These are phyloP conservation scores for Ranitomeya variabilis DNA, from an alignment of 2,113 vertebrate genomes.

Conservation along the genomic window DNA sequence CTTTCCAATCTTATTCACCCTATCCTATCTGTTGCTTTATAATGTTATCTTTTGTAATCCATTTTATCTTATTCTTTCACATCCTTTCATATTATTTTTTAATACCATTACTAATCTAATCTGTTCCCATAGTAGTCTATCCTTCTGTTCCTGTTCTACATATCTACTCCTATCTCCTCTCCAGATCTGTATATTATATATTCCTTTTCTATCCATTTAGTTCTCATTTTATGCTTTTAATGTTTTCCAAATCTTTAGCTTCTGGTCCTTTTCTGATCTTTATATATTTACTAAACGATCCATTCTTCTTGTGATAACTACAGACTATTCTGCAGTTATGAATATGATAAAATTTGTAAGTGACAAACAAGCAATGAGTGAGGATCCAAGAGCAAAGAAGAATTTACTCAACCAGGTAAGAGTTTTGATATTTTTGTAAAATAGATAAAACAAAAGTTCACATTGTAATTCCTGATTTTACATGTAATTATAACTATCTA, in stretches of 20 bases:
- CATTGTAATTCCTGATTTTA: neutral
- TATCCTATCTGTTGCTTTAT: neutral
- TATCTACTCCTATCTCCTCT: neutral
- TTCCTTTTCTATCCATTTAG: neutral
- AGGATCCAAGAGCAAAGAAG: conserved; percentile 33
- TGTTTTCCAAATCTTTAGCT: neutral
- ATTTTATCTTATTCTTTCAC: neutral
- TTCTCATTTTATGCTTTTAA: neutral
- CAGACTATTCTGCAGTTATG: conserved; percentile 32
- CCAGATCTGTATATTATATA: neutral
- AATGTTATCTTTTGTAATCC: neutral
- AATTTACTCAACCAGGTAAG: conserved; percentile 52
- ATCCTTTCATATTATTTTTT: neutral
- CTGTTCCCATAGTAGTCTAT: neutral
- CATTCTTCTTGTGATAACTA: neutral
- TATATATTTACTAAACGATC: neutral
- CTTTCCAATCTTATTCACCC: neutral
- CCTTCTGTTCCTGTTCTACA: neutral
- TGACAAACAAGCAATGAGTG: conserved; percentile 28
- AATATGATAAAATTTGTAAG: conserved; percentile 34
- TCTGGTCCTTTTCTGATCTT: neutral
- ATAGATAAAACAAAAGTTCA: neutral
- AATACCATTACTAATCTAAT: neutral
- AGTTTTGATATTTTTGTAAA: neutral
- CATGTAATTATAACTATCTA: neutral